These are phyloP conservation scores for Eudasyphora cyanicolor DNA, from an alignment of 2,888 invertebrate species.

Conservation along the genomic window DNA sequence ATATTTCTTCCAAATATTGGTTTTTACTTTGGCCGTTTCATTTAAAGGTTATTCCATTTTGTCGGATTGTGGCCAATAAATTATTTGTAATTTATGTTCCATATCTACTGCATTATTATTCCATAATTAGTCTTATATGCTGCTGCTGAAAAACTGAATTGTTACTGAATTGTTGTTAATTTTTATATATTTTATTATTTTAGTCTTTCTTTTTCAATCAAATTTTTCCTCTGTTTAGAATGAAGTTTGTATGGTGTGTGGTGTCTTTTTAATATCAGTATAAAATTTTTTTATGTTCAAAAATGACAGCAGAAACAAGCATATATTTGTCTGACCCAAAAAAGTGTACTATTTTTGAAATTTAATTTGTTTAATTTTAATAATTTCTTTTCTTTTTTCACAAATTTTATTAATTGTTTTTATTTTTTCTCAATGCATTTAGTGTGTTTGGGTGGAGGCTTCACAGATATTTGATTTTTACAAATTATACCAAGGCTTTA, in stretches of 20 bases:
- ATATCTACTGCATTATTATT: background rate
- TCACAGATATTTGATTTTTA: background rate
- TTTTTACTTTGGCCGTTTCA: too few species aligned
- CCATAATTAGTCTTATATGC: background rate
- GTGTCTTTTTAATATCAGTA: background rate
- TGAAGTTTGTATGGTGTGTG: slow-evolving; percentile 9
- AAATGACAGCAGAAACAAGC: too few species aligned
- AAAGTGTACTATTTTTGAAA: background rate
- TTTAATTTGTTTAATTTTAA: background rate
- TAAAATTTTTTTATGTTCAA: background rate
- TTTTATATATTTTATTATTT: background rate
- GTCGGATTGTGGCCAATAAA: too few species aligned
- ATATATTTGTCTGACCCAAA: too few species aligned
- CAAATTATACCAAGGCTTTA: background rate
- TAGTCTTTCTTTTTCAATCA: background rate
- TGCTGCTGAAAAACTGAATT: slow-evolving; percentile 2
- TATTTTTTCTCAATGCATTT: background rate
- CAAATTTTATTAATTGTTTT: background rate
- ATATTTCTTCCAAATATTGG: too few species aligned
- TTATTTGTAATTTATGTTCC: too few species aligned
- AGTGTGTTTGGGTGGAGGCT: background rate
- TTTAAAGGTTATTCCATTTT: too few species aligned
- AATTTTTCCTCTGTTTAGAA: background rate
- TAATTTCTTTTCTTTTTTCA: background rate
- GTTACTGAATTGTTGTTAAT: slow-evolving; percentile 5